Evolutionary conservation across 2,888 invertebrate species (phyloP).

Genomic region (Tipula lateralis): DNA sequence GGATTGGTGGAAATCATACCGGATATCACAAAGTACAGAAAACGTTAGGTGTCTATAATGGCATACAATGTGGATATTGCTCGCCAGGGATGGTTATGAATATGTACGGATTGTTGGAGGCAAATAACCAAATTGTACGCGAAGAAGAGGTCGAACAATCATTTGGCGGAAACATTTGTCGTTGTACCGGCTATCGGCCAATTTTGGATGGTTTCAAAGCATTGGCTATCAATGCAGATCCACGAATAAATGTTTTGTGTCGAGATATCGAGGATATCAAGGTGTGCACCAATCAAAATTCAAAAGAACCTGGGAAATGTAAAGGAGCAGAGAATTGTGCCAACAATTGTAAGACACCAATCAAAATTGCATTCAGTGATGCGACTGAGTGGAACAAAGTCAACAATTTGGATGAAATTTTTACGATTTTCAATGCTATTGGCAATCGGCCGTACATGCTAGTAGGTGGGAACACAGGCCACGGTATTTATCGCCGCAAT

Average conservation of each 20-base stretch:
- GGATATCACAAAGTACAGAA: constrained; percentile 62
- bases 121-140: constrained; percentile 47
- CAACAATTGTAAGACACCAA: constrained; percentile 51
- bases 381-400: constrained; percentile 54
- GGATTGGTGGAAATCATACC: constrained; percentile 55
- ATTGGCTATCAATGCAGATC: constrained; percentile 48
- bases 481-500: constrained; percentile 50
- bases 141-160: constrained; percentile 59
- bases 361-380: constrained; percentile 45
- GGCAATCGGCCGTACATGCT: constrained; percentile 53
- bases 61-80: constrained; percentile 65
- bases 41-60: constrained; percentile 56
- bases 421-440: constrained; percentile 38
- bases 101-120: constrained; percentile 55
- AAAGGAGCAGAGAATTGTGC: no score
- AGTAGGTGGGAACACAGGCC: constrained; percentile 67
- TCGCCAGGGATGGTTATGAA: constrained; percentile 72
- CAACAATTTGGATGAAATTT: not conserved
- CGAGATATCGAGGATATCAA: constrained; percentile 53
- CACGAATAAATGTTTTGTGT: constrained; percentile 46
- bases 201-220: constrained; percentile 56
- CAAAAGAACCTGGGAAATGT: constrained; percentile 36
- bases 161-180: constrained; percentile 62
- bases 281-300: constrained; percentile 40
- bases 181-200: constrained; percentile 60